Percentiles rank a stretch among this genome's conserved stretches.
phyloP scores from a whole-genome alignment of 2,113 vertebrate species.

The Reinhardtius hippoglossoides region DNA sequence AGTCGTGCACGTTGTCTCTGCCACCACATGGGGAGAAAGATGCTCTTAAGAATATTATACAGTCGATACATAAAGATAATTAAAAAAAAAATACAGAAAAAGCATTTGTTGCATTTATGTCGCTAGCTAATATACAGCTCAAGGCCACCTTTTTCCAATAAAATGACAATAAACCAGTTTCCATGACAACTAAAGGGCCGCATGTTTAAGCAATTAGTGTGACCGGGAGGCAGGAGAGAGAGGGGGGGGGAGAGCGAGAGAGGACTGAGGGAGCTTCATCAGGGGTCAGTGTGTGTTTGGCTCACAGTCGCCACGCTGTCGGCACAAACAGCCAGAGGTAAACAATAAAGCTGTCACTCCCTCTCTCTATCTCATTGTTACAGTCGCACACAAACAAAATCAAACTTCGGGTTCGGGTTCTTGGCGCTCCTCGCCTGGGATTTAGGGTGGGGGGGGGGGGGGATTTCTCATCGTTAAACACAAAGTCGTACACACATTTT shows the following conservation, averaged over 20 bases:
- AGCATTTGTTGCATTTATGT: slow-evolving; percentile 31
- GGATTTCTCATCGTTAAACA: slow-evolving; percentile 30
- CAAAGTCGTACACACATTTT: slow-evolving; percentile 42
- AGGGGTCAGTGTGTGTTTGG: slow-evolving; percentile 66
- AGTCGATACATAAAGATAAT: not conserved
- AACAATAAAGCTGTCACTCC: slow-evolving; percentile 68
- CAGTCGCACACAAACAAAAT: slow-evolving; percentile 16
- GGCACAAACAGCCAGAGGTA: slow-evolving; percentile 64
- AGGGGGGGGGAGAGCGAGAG: not conserved
- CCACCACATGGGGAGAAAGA: not conserved
- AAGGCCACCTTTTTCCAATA: slow-evolving; percentile 59
- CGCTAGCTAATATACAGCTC: slow-evolving; percentile 52
- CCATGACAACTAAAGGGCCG: slow-evolving; percentile 72
- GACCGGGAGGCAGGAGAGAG: slow-evolving; percentile 37
- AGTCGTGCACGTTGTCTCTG: not conserved
- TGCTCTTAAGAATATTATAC: slow-evolving; percentile 8
- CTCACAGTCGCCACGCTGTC: slow-evolving; percentile 54
- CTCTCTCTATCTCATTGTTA: slow-evolving; percentile 36
- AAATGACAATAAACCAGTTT: slow-evolving; percentile 71
- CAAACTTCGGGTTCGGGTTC: slow-evolving; percentile 20
- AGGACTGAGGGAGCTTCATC: slow-evolving; percentile 23
- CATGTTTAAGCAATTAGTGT: slow-evolving; percentile 65
- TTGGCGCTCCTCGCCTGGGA: not conserved
- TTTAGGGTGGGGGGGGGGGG: not conserved
- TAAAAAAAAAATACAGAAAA: slow-evolving; percentile 14